Base-by-base conservation (phyloP, 2,888 invertebrate genomes). In the Tenodera sinensis region DNA sequence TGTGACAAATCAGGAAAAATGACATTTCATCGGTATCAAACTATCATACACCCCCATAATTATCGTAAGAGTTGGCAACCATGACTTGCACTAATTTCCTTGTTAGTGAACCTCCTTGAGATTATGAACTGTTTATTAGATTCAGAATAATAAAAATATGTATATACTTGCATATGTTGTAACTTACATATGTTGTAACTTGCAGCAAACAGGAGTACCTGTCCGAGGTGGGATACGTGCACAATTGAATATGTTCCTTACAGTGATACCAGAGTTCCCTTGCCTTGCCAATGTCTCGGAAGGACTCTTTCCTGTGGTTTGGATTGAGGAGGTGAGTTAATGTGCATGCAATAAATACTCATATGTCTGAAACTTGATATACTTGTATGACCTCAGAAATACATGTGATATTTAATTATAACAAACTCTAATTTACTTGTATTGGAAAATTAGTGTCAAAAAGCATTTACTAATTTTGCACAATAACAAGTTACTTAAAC, bases 241-340 rank as follows among this genome's bases (percentile, higher is more conserved):
- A 1, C 96, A 96, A 91, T 93, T 96, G 91, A 95, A 95, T 92
- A 93, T 95, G 87, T 94, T 94, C 90, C 91, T 96, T 6, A 93
- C 94, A 9, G 92, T 92, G 85, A 92, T 94, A 0, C 92, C 93
- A 0, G 92, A 91, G 0, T 92, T 95, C 0, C 93, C 94, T 0
- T 93, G 95, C 84, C 92, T 96, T 83, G 92, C 92, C 25, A 94
- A 94, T 8, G 95, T 95, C 1, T 93, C 93, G 54, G 94, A 94
- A 0, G 95, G 95, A 1, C 91, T 95, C 28, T 95, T 95, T 92
- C 95, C 96, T 0, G 91, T 95, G 84, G 89, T 95, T 3, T 96
- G 95, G 95, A 91, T 95, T 25, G 95, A 95, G 91, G 95, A 95
- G 94, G 95, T 95, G 92, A 92, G 92, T 90, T 47, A 47, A 30